A percentile compares a stretch with the other conserved stretches of the same genome.
Evolutionary conservation across 2,797 vertebrate genomes (phyloP).

Genomic region (Pseudochirops corinnae): DNA sequence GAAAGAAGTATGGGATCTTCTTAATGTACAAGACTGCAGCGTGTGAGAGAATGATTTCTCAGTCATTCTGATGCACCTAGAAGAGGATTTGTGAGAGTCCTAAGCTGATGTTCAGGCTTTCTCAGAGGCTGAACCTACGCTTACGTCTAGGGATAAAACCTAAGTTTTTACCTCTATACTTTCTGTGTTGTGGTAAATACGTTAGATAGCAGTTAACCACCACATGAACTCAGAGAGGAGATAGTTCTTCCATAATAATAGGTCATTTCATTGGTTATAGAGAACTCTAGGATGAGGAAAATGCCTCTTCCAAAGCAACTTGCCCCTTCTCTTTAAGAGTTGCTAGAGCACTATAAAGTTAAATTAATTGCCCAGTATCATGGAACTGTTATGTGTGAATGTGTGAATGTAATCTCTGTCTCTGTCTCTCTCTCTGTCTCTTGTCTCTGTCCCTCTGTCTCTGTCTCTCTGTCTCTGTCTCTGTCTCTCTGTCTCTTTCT

Average conservation of each 20-base stretch:
- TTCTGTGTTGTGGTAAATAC: neutral
- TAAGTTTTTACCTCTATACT: neutral
- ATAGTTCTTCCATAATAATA: neutral
- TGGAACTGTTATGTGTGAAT: neutral
- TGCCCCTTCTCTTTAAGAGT: no score
- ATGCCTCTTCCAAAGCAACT: neutral
- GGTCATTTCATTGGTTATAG: neutral
- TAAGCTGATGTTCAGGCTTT: neutral
- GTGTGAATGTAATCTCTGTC: neutral
- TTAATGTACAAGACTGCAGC: neutral
- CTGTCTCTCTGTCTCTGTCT: no score
- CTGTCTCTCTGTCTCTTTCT: no score
- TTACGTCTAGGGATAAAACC: neutral
- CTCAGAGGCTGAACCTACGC: neutral
- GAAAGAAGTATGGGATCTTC: neutral
- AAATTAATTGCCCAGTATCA: neutral
- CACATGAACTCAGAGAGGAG: no score
- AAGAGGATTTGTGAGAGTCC: neutral
- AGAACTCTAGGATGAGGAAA: neutral
- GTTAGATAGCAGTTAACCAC: neutral
- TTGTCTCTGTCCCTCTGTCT: no score
- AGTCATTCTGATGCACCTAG: neutral
- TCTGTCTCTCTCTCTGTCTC: no score
- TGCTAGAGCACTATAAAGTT: neutral
- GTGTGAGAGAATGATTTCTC: neutral